Evolutionary conservation across 1,140 invertebrate genomes (phyloP).

Genomic region (Scaptomyza montana): DNA sequence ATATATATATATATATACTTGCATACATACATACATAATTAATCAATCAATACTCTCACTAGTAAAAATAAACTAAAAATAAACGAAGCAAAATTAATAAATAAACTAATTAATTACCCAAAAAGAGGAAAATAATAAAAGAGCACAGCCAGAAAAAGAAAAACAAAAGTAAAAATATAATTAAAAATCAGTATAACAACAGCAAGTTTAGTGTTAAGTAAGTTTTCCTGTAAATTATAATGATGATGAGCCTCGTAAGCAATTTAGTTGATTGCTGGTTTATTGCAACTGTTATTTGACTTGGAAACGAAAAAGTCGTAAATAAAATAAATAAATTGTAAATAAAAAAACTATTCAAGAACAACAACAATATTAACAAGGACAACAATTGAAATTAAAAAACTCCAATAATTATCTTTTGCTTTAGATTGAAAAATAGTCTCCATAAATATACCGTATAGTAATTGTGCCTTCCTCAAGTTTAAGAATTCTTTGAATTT

Average conservation of each 20-base stretch:
- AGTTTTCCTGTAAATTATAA: conserved; percentile 81
- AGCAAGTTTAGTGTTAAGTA: conserved; percentile 71
- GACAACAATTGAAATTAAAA: conserved; percentile 27
- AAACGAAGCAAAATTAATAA: conserved; percentile 48
- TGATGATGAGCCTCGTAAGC: conserved; percentile 70
- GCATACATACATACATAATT: conserved; percentile 56
- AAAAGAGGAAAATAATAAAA: conserved; percentile 12
- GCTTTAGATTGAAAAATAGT: conserved; percentile 61
- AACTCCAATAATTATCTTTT: conserved; percentile 42
- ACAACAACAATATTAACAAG: conserved; percentile 35
- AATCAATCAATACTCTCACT: conserved; percentile 77
- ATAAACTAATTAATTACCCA: conserved; percentile 24
- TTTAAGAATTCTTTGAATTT: conserved; percentile 35
- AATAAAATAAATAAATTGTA: conserved; percentile 76
- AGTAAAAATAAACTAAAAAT: conserved; percentile 68
- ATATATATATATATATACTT: conserved; percentile 40
- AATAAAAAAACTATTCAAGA: conserved; percentile 77
- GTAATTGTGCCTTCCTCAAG: conserved; percentile 70
- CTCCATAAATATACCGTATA: conserved; percentile 65
- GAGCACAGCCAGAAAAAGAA: conserved; percentile 42
- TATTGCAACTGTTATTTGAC: conserved; percentile 82
- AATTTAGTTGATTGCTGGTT: conserved; percentile 81
- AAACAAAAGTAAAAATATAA: conserved; percentile 41
- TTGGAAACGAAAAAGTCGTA: conserved; percentile 61
- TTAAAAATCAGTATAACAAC: conserved; percentile 56